Conservation (phyloP, 2,797 vertebrate genomes). For the Helarctos malayanus region DNA sequence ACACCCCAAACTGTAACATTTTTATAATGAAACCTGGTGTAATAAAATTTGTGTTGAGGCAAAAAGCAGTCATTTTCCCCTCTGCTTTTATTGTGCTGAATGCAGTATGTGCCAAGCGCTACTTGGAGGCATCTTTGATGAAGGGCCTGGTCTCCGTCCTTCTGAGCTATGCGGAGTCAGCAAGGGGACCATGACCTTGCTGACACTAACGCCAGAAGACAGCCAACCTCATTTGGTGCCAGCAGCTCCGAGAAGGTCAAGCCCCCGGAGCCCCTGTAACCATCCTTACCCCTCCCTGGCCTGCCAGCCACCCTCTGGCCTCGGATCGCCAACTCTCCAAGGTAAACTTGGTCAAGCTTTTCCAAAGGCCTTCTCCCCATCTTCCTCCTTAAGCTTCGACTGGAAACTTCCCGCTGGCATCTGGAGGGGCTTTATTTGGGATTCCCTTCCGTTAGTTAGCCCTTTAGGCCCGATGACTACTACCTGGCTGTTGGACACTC, state of each 20-base stretch:
- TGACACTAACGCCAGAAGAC: slow-evolving; percentile 42
- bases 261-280: not conserved
- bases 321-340: not conserved
- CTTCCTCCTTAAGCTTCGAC: not conserved
- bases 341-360: not conserved
- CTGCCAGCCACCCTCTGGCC: not conserved
- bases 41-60: slow-evolving; percentile 75
- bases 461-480: not conserved
- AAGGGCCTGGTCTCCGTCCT: slow-evolving; percentile 47
- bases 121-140: slow-evolving; percentile 70
- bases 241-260: not conserved
- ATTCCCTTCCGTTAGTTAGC: not conserved
- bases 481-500: not conserved
- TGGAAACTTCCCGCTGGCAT: not conserved
- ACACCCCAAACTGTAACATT: slow-evolving; percentile 68
- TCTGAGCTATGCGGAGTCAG: not conserved
- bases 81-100: slow-evolving; percentile 61
- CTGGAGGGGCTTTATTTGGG: not conserved
- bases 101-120: slow-evolving; percentile 37
- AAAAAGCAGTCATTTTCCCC: slow-evolving; percentile 49
- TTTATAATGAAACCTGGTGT: slow-evolving; percentile 79
- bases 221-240: not conserved
- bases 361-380: not conserved
- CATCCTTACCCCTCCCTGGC: not conserved
- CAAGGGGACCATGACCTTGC: not conserved